Percentiles rank a stretch among this genome's conserved stretches.
phyloP scores from a whole-genome alignment of 2,113 vertebrate genomes.

The Monarcha castaneiventris region DNA sequence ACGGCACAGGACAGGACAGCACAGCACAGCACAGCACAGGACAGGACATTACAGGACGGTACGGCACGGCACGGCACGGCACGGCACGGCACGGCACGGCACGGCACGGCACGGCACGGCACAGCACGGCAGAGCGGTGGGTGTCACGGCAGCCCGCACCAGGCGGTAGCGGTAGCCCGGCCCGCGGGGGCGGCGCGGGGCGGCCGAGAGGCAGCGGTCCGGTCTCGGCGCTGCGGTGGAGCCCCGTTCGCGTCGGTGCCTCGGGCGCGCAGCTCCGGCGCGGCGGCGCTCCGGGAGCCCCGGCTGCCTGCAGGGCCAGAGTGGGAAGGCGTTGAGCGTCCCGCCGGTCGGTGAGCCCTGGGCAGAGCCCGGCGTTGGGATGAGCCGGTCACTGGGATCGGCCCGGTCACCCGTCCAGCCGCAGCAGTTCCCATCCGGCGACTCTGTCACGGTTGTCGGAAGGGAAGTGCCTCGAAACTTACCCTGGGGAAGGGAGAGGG shows the following conservation, averaged over 20 bases:
- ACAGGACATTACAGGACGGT: no score
- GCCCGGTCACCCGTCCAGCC: background rate
- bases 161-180: background rate
- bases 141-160: background rate
- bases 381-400: background rate
- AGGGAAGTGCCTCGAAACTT: background rate
- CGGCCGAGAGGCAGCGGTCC: background rate
- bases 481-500: background rate
- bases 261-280: background rate
- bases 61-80: no score
- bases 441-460: background rate
- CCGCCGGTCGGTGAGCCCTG: background rate
- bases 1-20: no score
- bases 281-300: background rate
- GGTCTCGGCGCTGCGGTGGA: background rate
- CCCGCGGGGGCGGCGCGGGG: background rate
- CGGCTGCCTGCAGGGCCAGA: fast-evolving
- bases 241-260: background rate
- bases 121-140: background rate
- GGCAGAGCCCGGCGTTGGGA: background rate
- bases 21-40: no score
- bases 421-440: background rate
- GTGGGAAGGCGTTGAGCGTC: background rate
- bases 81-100: background rate
- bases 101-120: background rate